A percentile compares a stretch with the other conserved stretches of the same genome.
Evolutionary conservation across 2,797 vertebrate species (phyloP).

Genomic region (Anniella stebbinsi): DNA sequence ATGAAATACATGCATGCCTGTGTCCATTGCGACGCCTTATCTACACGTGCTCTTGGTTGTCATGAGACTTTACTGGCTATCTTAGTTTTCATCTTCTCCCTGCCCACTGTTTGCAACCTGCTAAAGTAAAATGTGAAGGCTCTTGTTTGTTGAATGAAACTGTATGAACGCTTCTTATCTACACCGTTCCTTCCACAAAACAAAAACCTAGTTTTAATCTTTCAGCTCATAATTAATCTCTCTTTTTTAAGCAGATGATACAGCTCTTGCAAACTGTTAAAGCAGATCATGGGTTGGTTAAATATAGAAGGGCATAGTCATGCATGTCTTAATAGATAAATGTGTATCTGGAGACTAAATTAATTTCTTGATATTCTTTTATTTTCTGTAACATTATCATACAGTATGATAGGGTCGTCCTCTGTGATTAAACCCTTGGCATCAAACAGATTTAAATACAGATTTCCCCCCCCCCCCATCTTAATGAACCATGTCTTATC

Average conservation of each 20-base stretch:
- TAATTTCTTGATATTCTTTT: conserved; percentile 41
- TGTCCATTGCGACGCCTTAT: neutral
- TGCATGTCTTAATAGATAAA: conserved; percentile 57
- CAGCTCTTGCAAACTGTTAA: conserved; percentile 39
- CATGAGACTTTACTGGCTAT: neutral
- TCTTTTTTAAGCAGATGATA: neutral
- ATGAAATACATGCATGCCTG: neutral
- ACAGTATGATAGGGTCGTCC: conserved; percentile 41
- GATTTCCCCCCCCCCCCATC: conserved; percentile 20
- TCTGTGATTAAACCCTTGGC: conserved; percentile 66
- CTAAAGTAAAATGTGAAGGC: conserved; percentile 5
- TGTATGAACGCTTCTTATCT: neutral
- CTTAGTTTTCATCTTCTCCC: neutral
- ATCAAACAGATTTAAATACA: conserved; percentile 71
- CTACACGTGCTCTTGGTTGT: neutral
- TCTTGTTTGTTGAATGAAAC: conserved; percentile 2
- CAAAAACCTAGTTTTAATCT: neutral
- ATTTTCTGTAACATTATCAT: conserved; percentile 48
- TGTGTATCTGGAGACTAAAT: conserved; percentile 45
- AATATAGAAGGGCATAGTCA: conserved; percentile 41
- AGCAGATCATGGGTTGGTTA: conserved; percentile 36
- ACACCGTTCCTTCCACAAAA: neutral
- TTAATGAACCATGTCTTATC: conserved; percentile 65
- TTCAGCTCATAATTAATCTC: neutral
- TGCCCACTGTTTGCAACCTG: neutral